Conservation (phyloP, 2,888 invertebrate genomes). For the Lamellibrachia satsuma region DNA sequence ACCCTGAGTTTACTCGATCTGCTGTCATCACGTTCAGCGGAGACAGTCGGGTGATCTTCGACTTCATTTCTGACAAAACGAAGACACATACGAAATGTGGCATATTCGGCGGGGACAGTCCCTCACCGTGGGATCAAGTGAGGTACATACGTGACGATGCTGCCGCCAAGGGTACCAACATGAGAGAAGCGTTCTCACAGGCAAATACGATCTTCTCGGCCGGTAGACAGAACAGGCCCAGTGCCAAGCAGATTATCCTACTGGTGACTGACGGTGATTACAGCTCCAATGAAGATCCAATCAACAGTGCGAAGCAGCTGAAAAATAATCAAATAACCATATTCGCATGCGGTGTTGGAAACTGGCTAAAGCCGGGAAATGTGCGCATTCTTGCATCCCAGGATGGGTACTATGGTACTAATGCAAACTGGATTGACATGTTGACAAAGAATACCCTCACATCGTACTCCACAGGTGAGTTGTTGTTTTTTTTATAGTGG, state of each 20-base stretch:
- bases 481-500: background rate
- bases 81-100: conserved; percentile 21
- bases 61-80: conserved; percentile 32
- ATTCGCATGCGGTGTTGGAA: conserved; percentile 32
- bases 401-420: conserved; percentile 27
- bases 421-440: background rate
- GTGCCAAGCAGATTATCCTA: conserved; percentile 34
- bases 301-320: background rate
- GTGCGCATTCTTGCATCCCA: conserved; percentile 31
- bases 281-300: conserved; percentile 29
- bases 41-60: conserved; percentile 34
- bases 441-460: background rate
- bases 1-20: conserved; percentile 36
- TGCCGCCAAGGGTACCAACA: conserved; percentile 28
- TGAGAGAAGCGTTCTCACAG: conserved; percentile 29
- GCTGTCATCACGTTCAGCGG: conserved; percentile 39
- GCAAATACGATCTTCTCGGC: conserved; percentile 31
- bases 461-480: background rate
- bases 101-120: conserved; percentile 24
- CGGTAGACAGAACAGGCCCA: conserved; percentile 27
- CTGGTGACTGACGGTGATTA: conserved; percentile 37
- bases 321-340: conserved; percentile 14
- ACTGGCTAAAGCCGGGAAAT: conserved; percentile 36
- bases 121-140: background rate
- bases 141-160: background rate